Percentiles rank a stretch among this genome's conserved stretches.
These are phyloP conservation scores for Heliconius erato DNA, from an alignment of 2,888 invertebrate genomes.

Conservation along the genomic window DNA sequence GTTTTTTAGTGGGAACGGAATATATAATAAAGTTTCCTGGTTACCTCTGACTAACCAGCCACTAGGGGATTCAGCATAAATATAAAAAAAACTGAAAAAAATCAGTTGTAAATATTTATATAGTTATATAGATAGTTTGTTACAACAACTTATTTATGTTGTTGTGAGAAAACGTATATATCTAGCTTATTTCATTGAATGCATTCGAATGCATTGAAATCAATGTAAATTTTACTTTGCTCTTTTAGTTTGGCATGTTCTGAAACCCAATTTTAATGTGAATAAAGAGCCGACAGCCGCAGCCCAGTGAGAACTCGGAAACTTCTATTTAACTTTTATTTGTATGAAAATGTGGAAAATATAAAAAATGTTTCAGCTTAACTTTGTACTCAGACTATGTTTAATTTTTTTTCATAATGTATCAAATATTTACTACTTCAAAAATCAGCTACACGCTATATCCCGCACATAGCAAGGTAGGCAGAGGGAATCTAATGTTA, in stretches of 20 bases:
- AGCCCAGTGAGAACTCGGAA: slow-evolving; percentile 24
- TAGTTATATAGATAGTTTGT: too few relatives aligned
- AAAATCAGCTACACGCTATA: too few relatives aligned
- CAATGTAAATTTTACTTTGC: slow-evolving; percentile 12
- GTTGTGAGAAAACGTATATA: too few relatives aligned
- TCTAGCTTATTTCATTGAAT: not conserved
- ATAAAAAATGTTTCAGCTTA: slow-evolving; percentile 11
- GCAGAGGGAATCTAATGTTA: too few relatives aligned
- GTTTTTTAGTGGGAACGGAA: too few relatives aligned
- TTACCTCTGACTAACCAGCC: too few relatives aligned
- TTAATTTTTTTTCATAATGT: not conserved
- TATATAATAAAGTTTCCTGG: too few relatives aligned
- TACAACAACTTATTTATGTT: too few relatives aligned
- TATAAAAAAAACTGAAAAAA: too few relatives aligned
- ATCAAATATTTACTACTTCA: not conserved
- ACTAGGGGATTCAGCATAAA: too few relatives aligned
- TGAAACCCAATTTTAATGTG: slow-evolving; percentile 22
- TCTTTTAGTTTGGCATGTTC: slow-evolving; percentile 21
- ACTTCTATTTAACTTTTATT: slow-evolving; percentile 22
- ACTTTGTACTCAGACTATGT: not conserved
- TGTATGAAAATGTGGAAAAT: slow-evolving; percentile 7
- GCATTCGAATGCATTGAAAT: slow-evolving; percentile 3
- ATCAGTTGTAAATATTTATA: too few relatives aligned
- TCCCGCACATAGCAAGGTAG: too few relatives aligned
- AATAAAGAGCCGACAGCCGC: slow-evolving; percentile 24